Percentiles rank a stretch among this genome's conserved stretches.
Evolutionary conservation across 2,888 invertebrate species (phyloP).

Genomic region (Prostheceraeus crozeri): DNA sequence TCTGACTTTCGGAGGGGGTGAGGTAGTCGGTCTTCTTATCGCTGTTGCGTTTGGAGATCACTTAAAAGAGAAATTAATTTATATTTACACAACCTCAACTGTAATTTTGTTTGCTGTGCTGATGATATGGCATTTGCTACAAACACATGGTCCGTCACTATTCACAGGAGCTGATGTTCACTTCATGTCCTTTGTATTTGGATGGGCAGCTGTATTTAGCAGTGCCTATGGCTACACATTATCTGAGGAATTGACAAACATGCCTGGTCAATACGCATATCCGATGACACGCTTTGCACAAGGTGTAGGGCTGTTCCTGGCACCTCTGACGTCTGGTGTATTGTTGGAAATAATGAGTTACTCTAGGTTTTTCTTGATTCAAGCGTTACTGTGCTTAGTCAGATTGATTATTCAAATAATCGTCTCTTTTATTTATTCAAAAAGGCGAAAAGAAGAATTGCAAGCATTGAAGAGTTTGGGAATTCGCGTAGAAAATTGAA

Average conservation of each 20-base stretch:
- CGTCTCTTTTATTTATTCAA: no score
- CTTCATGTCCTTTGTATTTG: conserved; percentile 2
- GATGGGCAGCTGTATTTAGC: neutral
- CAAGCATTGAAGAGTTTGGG: no score
- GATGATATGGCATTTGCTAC: conserved; percentile 10
- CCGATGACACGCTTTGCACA: conserved; percentile 7
- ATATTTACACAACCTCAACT: conserved; percentile 10
- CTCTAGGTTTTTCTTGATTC: conserved; percentile 3
- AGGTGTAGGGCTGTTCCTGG: neutral
- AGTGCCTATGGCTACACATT: conserved; percentile 19
- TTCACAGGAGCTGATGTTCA: conserved; percentile 18
- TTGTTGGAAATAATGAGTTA: neutral
- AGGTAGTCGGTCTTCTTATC: conserved; percentile 20
- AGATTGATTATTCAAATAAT: conserved; percentile 6
- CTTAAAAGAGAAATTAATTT: neutral
- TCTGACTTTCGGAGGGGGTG: conserved; percentile 21
- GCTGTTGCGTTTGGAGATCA: conserved; percentile 20
- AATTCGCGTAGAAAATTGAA: no score
- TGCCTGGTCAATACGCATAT: conserved; percentile 6
- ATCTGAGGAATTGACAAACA: conserved; percentile 1
- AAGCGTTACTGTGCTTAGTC: conserved; percentile 11
- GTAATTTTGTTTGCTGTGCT: neutral
- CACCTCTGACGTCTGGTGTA: conserved; percentile 17
- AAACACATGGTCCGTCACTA: neutral
- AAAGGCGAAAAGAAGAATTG: no score